Conservation (phyloP, 1,140 invertebrate species). For the Cydia pomonella region DNA sequence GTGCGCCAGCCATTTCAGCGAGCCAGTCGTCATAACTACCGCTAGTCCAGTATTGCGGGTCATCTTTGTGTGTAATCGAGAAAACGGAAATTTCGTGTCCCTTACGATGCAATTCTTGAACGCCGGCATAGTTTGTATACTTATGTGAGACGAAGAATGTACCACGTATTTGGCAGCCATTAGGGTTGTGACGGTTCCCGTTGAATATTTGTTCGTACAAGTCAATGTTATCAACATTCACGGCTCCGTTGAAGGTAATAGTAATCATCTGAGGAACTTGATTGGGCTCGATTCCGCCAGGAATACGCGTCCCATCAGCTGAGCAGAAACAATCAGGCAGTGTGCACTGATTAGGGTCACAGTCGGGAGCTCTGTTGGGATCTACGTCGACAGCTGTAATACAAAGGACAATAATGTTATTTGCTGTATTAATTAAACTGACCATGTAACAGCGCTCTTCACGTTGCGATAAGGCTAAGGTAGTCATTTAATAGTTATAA, state of each 20-base stretch:
- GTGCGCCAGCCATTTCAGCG: conserved; percentile 96
- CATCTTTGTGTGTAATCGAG: conserved; percentile 95
- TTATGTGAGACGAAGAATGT: conserved; percentile 98
- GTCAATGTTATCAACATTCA: conserved; percentile 97
- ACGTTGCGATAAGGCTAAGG: too few relatives aligned
- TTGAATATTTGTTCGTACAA: conserved; percentile 95
- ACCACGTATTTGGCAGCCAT: conserved; percentile 95
- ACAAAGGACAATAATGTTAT: conserved; percentile 40
- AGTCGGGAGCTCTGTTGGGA: conserved; percentile 94
- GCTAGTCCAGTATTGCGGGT: conserved; percentile 93
- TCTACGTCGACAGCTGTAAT: conserved; percentile 89
- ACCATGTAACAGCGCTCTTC: too few relatives aligned
- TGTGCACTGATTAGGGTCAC: conserved; percentile 92
- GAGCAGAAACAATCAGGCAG: conserved; percentile 97
- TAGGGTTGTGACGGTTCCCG: conserved; percentile 92
- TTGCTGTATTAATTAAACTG: background rate
- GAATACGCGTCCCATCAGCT: conserved; percentile 94
- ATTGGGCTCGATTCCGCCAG: conserved; percentile 89
- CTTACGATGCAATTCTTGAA: conserved; percentile 94
- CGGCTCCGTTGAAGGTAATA: conserved; percentile 95
- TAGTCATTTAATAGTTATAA: too few relatives aligned
- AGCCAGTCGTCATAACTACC: conserved; percentile 95
- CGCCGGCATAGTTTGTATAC: conserved; percentile 96
- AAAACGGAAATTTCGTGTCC: conserved; percentile 97
- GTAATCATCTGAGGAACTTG: conserved; percentile 97